A percentile compares a stretch with the other conserved stretches of the same genome.
Evolutionary conservation across 2,797 vertebrate species (phyloP).

Genomic region (Sylvilagus floridanus): DNA sequence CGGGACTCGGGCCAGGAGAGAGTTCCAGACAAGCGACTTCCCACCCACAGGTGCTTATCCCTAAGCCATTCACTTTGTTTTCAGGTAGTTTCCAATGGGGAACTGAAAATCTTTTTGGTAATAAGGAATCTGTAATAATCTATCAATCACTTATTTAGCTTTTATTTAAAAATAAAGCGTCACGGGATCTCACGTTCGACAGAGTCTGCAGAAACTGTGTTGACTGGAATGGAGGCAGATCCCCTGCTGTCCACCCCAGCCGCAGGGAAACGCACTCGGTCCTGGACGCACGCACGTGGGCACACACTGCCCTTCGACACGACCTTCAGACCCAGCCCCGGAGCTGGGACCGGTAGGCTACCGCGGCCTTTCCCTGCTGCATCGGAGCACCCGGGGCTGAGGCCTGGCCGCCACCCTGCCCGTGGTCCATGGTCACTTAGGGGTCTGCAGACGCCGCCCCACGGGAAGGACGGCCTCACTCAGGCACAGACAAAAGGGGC

Average conservation of each 20-base stretch:
- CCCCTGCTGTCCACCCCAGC: neutral
- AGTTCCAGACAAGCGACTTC: neutral
- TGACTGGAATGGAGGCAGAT: neutral
- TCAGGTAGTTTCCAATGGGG: neutral
- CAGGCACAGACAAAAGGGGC: neutral
- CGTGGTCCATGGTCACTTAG: neutral
- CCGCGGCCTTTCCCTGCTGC: neutral
- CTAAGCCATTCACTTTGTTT: neutral
- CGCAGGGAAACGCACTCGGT: neutral
- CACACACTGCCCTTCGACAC: neutral
- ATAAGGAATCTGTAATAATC: slow-evolving; percentile 7
- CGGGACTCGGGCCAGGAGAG: neutral
- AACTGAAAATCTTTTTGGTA: slow-evolving; percentile 36
- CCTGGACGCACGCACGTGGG: accelerated
- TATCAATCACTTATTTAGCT: neutral
- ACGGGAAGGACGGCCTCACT: neutral
- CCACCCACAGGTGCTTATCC: neutral
- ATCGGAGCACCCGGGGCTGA: accelerated
- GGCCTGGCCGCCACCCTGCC: neutral
- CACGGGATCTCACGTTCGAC: neutral
- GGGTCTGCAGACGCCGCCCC: accelerated
- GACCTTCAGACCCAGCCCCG: neutral
- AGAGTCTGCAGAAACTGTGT: neutral
- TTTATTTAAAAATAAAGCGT: neutral
- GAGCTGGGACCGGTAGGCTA: neutral